These are phyloP conservation scores for Sebastiscus albofasciatus DNA, from an alignment of 2,797 vertebrate species.

Conservation along the genomic window DNA sequence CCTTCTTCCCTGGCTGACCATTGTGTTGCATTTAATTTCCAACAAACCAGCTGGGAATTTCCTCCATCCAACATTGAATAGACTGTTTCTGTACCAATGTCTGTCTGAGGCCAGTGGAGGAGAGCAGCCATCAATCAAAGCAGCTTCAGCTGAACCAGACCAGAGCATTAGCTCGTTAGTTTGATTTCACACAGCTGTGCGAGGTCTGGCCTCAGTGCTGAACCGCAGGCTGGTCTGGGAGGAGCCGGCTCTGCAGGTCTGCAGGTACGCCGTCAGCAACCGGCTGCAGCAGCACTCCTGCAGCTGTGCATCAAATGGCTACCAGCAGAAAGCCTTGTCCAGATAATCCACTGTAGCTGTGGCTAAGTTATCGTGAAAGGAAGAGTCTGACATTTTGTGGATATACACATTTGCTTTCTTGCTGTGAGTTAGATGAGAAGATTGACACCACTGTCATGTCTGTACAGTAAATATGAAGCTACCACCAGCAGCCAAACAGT, in stretches of 20 bases:
- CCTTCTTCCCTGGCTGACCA: neutral
- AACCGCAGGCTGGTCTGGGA: slow-evolving; percentile 11
- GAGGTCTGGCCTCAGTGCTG: slow-evolving; percentile 12
- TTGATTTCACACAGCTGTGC: slow-evolving; percentile 59
- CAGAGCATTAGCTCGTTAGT: slow-evolving; percentile 51
- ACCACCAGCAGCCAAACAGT: neutral
- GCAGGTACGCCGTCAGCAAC: slow-evolving; percentile 23
- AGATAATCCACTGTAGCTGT: slow-evolving; percentile 11
- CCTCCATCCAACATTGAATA: neutral
- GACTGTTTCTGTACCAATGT: neutral
- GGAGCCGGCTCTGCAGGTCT: slow-evolving; percentile 1
- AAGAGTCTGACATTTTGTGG: neutral
- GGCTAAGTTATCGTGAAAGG: neutral
- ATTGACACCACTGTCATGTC: neutral
- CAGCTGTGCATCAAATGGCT: slow-evolving; percentile 28
- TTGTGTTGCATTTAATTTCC: neutral
- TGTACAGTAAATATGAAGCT: neutral
- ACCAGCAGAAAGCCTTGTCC: slow-evolving; percentile 17
- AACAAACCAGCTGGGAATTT: neutral
- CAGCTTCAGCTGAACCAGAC: slow-evolving; percentile 16
- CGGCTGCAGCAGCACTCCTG: slow-evolving; percentile 16
- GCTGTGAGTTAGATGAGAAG: neutral
- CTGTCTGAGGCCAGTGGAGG: neutral
- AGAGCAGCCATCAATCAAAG: slow-evolving; percentile 47
- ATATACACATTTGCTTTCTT: neutral